Evolutionary conservation across 2,888 invertebrate genomes (phyloP).

Genomic region (Magallana nippona): DNA sequence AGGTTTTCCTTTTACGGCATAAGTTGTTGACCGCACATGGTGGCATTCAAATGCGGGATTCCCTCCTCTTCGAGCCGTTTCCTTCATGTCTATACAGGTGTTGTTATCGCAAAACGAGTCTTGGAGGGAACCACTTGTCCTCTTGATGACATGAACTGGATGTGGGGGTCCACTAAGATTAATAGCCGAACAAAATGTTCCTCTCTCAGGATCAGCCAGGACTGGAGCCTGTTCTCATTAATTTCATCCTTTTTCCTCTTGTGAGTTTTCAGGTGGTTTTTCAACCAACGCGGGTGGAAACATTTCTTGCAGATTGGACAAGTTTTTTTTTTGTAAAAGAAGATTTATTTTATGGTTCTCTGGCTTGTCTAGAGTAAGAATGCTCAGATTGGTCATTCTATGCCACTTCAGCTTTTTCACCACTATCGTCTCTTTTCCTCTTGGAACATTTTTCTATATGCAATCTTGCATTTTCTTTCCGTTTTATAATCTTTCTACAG

Average conservation of each 20-base stretch:
- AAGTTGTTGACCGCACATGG: slow-evolving; percentile 14
- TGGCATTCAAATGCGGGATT: slow-evolving; percentile 34
- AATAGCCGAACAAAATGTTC: slow-evolving; percentile 34
- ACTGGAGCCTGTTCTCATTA: slow-evolving; percentile 16
- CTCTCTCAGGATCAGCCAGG: slow-evolving; percentile 15
- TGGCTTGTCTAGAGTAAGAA: neutral
- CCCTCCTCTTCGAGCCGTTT: slow-evolving; percentile 30
- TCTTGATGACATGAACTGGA: slow-evolving; percentile 34
- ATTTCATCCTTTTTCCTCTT: slow-evolving; percentile 25
- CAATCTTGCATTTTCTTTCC: slow-evolving; percentile 24
- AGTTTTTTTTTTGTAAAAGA: slow-evolving; percentile 7
- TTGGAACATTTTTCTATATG: slow-evolving; percentile 12
- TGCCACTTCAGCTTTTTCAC: too few relatives aligned
- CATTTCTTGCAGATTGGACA: neutral
- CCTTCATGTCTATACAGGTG: slow-evolving; percentile 30
- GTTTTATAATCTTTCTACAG: slow-evolving; percentile 7
- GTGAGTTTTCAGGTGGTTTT: slow-evolving; percentile 25
- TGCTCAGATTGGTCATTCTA: too few relatives aligned
- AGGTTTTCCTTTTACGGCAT: slow-evolving; percentile 2
- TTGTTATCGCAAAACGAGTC: slow-evolving; percentile 22
- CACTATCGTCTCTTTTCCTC: neutral
- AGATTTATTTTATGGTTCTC: neutral
- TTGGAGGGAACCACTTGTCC: slow-evolving; percentile 9
- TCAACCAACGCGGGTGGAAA: slow-evolving; percentile 14
- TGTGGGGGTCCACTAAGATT: slow-evolving; percentile 27